Evolutionary conservation across 2,113 vertebrate species (phyloP).

Genomic region (Pelodiscus sinensis): DNA sequence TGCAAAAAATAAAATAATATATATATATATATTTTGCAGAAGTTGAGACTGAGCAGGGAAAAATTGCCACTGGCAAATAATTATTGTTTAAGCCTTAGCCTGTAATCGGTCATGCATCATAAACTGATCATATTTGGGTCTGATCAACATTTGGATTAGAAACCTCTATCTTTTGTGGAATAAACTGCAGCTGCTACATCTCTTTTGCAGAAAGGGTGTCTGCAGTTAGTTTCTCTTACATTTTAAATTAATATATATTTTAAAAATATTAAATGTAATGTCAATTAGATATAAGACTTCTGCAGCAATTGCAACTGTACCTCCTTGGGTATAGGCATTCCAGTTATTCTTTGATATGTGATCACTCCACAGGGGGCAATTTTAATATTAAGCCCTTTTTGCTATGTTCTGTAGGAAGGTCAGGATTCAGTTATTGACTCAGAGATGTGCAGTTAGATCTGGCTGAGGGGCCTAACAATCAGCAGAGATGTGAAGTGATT

Average conservation of each 20-base stretch:
- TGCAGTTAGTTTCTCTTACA: not conserved
- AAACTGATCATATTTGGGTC: not conserved
- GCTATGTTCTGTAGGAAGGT: not conserved
- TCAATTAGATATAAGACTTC: not conserved
- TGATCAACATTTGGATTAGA: not conserved
- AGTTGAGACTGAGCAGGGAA: not conserved
- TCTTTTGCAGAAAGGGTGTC: not conserved
- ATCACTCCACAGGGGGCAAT: rapidly evolving
- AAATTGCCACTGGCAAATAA: not conserved
- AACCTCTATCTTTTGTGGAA: not conserved
- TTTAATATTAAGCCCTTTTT: not conserved
- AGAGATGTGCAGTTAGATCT: not conserved
- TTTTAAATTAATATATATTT: no score
- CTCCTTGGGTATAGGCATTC: rapidly evolving
- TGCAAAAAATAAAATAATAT: not conserved
- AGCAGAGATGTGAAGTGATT: not conserved
- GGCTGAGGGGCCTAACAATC: not conserved
- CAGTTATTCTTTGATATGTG: not conserved
- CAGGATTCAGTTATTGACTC: rapidly evolving
- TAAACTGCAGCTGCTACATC: not conserved
- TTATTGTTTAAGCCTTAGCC: not conserved
- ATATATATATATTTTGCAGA: not conserved
- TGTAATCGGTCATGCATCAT: not conserved
- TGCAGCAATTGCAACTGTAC: not conserved
- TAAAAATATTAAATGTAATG: not conserved